These are phyloP conservation scores for Gastrophysa polygoni DNA, from an alignment of 2,888 invertebrate genomes.

Conservation along the genomic window DNA sequence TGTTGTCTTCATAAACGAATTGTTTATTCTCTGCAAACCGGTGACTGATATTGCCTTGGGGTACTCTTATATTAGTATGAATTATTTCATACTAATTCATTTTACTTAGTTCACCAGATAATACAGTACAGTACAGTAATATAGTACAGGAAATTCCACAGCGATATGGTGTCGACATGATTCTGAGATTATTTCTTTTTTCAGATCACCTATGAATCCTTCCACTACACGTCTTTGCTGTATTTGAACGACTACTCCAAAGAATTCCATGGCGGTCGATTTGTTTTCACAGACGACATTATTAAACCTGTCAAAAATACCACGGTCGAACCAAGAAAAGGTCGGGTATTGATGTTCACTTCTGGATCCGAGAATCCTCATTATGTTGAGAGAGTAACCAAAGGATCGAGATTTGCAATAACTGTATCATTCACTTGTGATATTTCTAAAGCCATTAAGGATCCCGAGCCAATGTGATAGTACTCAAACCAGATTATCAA, in stretches of 20 bases:
- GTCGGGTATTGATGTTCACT: conserved; percentile 83
- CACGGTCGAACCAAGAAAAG: conserved; percentile 77
- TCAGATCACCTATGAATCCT: conserved; percentile 84
- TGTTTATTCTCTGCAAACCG: too few relatives aligned
- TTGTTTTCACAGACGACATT: conserved; percentile 73
- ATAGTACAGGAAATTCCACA: too few relatives aligned
- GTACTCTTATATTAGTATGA: too few relatives aligned
- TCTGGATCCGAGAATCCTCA: conserved; percentile 87
- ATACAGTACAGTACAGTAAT: too few relatives aligned
- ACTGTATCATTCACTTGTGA: conserved; percentile 84
- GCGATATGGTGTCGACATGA: conserved; percentile 7
- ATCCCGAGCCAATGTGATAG: conserved; percentile 55
- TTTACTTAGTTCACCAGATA: too few relatives aligned
- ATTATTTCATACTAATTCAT: too few relatives aligned
- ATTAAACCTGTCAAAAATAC: conserved; percentile 66
- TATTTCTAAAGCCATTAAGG: conserved; percentile 67
- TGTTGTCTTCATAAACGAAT: too few relatives aligned
- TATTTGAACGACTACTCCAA: conserved; percentile 76
- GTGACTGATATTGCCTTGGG: too few relatives aligned
- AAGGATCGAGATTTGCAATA: conserved; percentile 79
- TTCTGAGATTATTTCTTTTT: conserved; percentile 22
- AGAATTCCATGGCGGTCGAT: conserved; percentile 84
- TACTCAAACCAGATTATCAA: too few relatives aligned
- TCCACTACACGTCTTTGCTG: conserved; percentile 84
- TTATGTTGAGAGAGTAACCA: conserved; percentile 77